A percentile compares a stretch with the other conserved stretches of the same genome.
phyloP scores from a whole-genome alignment of 2,113 vertebrate genomes.

The Fulmarus glacialis region DNA sequence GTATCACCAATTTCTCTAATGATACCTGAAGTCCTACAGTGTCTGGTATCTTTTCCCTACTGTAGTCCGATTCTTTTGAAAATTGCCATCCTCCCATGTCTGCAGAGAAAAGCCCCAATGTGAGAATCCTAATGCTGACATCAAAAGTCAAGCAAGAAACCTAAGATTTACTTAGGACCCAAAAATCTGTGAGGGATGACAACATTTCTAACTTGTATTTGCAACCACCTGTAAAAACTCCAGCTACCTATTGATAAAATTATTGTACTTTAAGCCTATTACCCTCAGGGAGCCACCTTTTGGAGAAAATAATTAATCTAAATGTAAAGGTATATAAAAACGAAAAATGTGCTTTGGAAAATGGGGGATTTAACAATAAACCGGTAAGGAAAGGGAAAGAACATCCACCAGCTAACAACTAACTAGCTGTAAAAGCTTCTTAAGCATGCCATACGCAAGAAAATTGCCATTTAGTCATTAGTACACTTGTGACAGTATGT shows the following conservation, averaged over 20 bases:
- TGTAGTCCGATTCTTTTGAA: background rate
- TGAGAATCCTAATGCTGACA: background rate
- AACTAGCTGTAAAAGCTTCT: background rate
- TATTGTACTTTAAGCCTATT: background rate
- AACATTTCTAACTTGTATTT: background rate
- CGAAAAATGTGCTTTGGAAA: background rate
- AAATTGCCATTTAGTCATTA: constrained; percentile 21
- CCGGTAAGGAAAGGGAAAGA: background rate
- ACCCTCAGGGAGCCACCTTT: background rate
- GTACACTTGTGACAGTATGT: background rate
- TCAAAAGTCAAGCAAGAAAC: background rate
- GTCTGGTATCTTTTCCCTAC: background rate
- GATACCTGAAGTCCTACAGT: background rate
- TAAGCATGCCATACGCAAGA: background rate
- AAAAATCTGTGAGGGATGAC: background rate
- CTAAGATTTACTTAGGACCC: background rate
- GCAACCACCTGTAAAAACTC: background rate
- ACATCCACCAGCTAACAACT: background rate
- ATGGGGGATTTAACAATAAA: background rate
- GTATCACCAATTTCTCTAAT: background rate
- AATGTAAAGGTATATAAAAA: background rate
- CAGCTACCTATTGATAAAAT: background rate
- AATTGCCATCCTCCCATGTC: background rate
- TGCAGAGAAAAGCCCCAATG: background rate
- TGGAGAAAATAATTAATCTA: background rate